A percentile compares a stretch with the other conserved stretches of the same genome.
These are phyloP conservation scores for Mungos mungo DNA, from an alignment of 2,113 vertebrate species.

Conservation along the genomic window DNA sequence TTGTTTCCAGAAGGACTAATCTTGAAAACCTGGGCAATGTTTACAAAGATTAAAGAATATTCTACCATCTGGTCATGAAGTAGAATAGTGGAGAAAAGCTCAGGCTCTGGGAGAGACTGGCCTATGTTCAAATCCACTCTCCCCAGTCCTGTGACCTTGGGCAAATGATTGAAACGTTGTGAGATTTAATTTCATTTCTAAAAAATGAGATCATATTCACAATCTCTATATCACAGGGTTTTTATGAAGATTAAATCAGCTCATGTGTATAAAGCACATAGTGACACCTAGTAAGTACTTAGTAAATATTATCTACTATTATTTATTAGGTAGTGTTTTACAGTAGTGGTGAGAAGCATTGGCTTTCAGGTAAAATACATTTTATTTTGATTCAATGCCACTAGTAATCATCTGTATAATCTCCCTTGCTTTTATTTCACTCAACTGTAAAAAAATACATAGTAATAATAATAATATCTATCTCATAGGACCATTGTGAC, in stretches of 20 bases:
- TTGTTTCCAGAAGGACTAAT: not conserved
- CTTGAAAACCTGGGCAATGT: not conserved
- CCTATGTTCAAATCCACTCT: not conserved
- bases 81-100: not conserved
- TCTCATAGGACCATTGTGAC: not conserved
- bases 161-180: not conserved
- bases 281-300: not conserved
- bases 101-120: not conserved
- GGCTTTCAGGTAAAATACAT: not conserved
- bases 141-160: not conserved
- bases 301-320: not conserved
- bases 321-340: not conserved
- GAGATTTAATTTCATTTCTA: not conserved
- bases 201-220: not conserved
- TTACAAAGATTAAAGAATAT: not conserved
- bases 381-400: not conserved
- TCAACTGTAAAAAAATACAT: not conserved
- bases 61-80: not conserved
- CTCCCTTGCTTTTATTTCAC: not conserved
- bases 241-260: slow-evolving; percentile 12
- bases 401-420: not conserved
- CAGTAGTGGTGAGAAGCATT: not conserved
- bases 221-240: not conserved
- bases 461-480: not conserved
- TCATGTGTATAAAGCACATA: not conserved